Percentiles rank a stretch among this genome's conserved stretches.
These are phyloP conservation scores for Gymnarchus niloticus DNA, from an alignment of 2,113 vertebrate genomes.

Conservation along the genomic window DNA sequence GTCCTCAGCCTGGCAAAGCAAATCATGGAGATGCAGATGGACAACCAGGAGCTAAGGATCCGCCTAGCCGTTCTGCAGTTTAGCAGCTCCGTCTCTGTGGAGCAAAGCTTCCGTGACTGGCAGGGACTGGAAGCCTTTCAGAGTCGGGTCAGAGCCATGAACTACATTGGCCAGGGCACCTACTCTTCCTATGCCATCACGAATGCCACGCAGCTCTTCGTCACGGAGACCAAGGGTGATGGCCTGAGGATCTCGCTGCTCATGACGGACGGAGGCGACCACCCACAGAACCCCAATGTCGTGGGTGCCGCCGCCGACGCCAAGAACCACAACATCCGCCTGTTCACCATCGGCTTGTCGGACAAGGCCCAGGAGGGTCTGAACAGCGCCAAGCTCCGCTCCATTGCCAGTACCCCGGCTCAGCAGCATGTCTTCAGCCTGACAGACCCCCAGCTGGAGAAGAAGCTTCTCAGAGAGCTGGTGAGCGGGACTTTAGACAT, in stretches of 20 bases:
- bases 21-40: conserved; percentile 58
- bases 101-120: conserved; percentile 77
- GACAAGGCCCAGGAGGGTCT: conserved; percentile 40
- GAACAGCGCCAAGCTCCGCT: conserved; percentile 56
- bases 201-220: conserved; percentile 76
- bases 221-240: conserved; percentile 56
- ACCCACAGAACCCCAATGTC: conserved; percentile 74
- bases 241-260: conserved; percentile 69
- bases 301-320: conserved; percentile 61
- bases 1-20: conserved; percentile 61
- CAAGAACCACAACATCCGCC: conserved; percentile 65
- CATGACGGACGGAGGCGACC: conserved; percentile 75
- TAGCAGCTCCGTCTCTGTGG: conserved; percentile 73
- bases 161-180: conserved; percentile 75
- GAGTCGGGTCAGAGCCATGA: conserved; percentile 60
- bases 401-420: conserved; percentile 67
- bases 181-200: conserved; percentile 76
- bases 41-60: conserved; percentile 55
- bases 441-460: conserved; percentile 60
- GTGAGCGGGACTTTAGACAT: conserved; percentile 41
- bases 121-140: conserved; percentile 72
- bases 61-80: conserved; percentile 77
- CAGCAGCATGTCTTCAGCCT: conserved; percentile 65
- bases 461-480: conserved; percentile 58
- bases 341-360: conserved; percentile 72